These are phyloP conservation scores for Syngnathoides biaculeatus DNA, from an alignment of 2,113 vertebrate species.

Conservation along the genomic window DNA sequence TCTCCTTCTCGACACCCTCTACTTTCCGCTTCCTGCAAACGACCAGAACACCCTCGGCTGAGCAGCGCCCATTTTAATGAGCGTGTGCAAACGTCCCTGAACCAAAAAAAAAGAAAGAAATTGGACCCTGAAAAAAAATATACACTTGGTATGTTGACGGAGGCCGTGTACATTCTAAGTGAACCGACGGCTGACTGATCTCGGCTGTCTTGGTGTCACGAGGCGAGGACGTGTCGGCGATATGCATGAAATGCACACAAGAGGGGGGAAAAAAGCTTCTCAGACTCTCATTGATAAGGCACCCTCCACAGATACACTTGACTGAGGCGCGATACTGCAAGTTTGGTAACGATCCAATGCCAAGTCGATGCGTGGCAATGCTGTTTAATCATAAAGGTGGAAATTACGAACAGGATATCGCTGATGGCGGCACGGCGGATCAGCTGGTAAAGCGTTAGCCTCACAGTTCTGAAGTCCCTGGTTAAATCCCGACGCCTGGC, in stretches of 20 bases:
- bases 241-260: conserved; percentile 41
- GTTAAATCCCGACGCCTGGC: no score
- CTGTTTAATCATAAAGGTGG: no score
- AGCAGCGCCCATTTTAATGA: conserved; percentile 61
- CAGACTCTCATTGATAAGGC: conserved; percentile 63
- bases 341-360: no score
- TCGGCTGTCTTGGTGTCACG: conserved; percentile 56
- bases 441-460: no score
- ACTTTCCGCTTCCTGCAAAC: conserved; percentile 59
- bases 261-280: conserved; percentile 30
- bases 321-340: neutral
- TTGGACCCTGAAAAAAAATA: conserved; percentile 34
- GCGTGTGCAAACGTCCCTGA: conserved; percentile 24
- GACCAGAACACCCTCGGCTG: conserved; percentile 68
- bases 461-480: no score
- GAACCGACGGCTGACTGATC: conserved; percentile 67
- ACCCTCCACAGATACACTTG: conserved; percentile 49
- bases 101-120: conserved; percentile 28
- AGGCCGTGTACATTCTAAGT: conserved; percentile 46
- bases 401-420: no score
- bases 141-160: conserved; percentile 42
- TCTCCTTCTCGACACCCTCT: conserved; percentile 51
- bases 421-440: no score
- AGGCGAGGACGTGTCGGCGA: conserved; percentile 52
- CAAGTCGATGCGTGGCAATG: no score